Evolutionary conservation across 2,888 invertebrate species (phyloP), one percentile per base, ranked within the genome.

Genomic region (Pyrochroa serraticornis): DNA sequence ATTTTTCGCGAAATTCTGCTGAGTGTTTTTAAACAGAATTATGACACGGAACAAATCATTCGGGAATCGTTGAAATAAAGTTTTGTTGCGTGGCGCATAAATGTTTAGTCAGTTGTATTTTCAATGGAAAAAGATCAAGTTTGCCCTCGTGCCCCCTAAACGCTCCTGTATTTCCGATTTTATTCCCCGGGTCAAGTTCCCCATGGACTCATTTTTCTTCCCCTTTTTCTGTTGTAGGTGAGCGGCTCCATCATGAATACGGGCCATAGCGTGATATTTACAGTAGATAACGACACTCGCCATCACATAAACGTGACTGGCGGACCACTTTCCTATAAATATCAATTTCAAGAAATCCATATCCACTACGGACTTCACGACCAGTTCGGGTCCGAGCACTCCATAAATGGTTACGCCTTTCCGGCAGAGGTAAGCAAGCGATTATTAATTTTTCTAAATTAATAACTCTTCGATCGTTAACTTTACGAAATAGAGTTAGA

Each of bases 321-420:
- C 0, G 98, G 98, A 1, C 97, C 98, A 0, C 85, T 97, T 50
- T 94, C 95, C 58, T 97, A 97, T 82, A 91, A 91, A 75, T 97
- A 97, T 82, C 92, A 93, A 80, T 93, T 97, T 77, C 92, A 94
- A 75, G 95, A 96, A 82, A 92, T 97, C 68, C 94, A 96, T 80
- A 87, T 96, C 75, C 96, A 96, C 80, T 97, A 95, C 76, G 96
- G 96, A 6, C 84, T 93, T 55, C 89, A 90, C 74, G 95, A 97
- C 81, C 91, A 92, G 75, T 89, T 89, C 70, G 98, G 98, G 14
- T 97, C 97, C 8, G 98, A 99, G 78, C 98, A 99, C 80, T 94
- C 93, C 55, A 93, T 98, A 74, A 95, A 95, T 75, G 95, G 96
- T 65, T 92, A 95, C 75, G 88, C 94, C 51, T 99, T 98, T 81